Conservation (phyloP, 2,113 vertebrate genomes). For the Neopipo cinnamomea region DNA sequence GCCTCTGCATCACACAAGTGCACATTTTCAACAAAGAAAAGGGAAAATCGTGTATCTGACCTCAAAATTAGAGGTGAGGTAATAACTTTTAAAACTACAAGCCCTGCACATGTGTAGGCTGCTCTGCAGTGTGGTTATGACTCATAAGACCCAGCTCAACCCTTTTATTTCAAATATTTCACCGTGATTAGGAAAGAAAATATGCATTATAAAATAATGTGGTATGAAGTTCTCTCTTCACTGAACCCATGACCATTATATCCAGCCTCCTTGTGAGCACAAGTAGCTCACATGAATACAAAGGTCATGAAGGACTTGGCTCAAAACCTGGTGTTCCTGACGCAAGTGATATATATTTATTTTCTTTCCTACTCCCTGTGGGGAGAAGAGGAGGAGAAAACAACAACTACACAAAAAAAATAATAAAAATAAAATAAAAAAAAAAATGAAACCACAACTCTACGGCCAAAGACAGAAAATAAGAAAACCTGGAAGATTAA, state of each 20-base stretch:
- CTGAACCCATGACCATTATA: neutral
- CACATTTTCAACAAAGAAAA: neutral
- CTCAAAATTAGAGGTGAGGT: slow-evolving; percentile 5
- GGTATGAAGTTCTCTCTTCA: neutral
- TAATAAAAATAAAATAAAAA: neutral
- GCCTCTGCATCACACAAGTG: neutral
- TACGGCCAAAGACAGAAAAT: neutral
- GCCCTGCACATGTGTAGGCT: neutral
- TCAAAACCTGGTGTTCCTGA: neutral
- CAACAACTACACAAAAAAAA: neutral
- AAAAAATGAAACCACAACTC: neutral
- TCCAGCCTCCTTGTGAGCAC: neutral
- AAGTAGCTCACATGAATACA: neutral
- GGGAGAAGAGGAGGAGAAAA: neutral
- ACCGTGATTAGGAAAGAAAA: slow-evolving; percentile 24
- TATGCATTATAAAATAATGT: neutral
- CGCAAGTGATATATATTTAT: neutral
- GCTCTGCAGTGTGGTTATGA: neutral
- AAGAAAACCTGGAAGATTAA: neutral
- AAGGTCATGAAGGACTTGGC: neutral
- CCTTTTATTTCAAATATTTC: slow-evolving; percentile 30
- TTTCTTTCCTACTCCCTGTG: neutral
- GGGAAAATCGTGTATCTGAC: neutral
- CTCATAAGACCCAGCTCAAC: slow-evolving; percentile 2
- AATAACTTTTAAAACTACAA: slow-evolving; percentile 1